Base-by-base conservation (phyloP, 2,888 invertebrate species). In the Cataglyphis albicans region DNA sequence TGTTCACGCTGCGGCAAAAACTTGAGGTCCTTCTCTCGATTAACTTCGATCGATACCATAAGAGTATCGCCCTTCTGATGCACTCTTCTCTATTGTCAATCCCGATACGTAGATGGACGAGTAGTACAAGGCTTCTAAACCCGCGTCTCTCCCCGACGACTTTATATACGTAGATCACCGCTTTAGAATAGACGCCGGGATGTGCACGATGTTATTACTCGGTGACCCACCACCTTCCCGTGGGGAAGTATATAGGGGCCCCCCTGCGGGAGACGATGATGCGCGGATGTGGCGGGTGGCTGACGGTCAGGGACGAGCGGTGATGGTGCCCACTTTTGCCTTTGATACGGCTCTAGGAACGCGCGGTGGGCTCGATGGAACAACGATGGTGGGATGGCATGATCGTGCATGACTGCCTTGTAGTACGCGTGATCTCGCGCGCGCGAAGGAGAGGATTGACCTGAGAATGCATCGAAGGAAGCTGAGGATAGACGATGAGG, bases 141-240 rank as follows among this genome's bases (percentile, higher is more conserved):
- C 91, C 92, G 92, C 92, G 91, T 94, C 91, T 92, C 89, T 94
- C 93, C 93, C 93, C 92, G 91, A 86, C 91, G 91, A 93, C 90
- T 93, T 94, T 94, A 94, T 94, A 94, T 94, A 94, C 93, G 93
- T 93, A 91, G 93, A 93, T 94, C 92, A 90, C 90, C 64, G 57
- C 91, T 91, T 91, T 90, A 90, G 48, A 48, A 89, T 88, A 90
- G 91, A 92, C 88, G 90, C 72, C 87, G 76, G 88, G 85, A 84
- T 84, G 87, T 88, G 82, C 82, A 70, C 74, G 59, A 84, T 80
- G 68, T 70, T 57, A 55, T 70, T 48, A 67, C 29, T 5, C 35
- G 48, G 82, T 88, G 86, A 89, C 86, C 89, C 91, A 90, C 92
- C 93, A 91, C 93, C 90, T 90, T 90, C 90, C 84, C 86, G 82